Percentiles rank a stretch among this genome's conserved stretches.
phyloP scores from a whole-genome alignment of 2,113 vertebrate species.

The Xerus inauris region DNA sequence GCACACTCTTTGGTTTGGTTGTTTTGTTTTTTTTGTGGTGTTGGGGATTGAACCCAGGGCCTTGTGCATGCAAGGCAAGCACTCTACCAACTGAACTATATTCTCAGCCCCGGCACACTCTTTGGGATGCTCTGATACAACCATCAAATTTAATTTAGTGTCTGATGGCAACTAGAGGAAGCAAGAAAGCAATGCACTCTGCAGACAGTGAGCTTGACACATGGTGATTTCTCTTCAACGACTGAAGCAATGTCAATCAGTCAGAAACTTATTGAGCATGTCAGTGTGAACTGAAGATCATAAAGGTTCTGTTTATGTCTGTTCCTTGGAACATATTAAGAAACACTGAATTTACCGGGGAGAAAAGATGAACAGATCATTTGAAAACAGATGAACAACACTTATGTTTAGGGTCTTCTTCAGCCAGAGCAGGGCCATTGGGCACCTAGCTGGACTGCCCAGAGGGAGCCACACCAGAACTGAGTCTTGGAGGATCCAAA shows the following conservation, averaged over 20 bases:
- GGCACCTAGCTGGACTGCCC: background rate
- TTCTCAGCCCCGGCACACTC: no score
- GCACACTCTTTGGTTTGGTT: fast-evolving
- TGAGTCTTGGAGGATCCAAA: background rate
- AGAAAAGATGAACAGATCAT: background rate
- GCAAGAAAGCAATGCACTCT: background rate
- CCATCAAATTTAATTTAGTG: background rate
- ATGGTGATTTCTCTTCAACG: background rate
- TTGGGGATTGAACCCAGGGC: no score
- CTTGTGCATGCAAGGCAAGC: no score
- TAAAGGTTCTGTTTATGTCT: background rate
- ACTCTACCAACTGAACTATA: no score
- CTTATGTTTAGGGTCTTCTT: background rate
- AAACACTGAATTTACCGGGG: background rate
- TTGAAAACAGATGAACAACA: background rate
- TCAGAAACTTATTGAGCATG: background rate
- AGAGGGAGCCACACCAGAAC: background rate
- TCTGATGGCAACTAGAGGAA: background rate
- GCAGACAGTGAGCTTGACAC: background rate
- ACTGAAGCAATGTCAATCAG: background rate
- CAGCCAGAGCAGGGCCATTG: background rate
- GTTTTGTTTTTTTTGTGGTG: no score
- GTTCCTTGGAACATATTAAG: background rate
- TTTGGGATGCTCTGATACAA: background rate
- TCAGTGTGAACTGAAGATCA: background rate